Conservation (phyloP, 2,888 invertebrate genomes). For the Drosophila maculinotata region DNA sequence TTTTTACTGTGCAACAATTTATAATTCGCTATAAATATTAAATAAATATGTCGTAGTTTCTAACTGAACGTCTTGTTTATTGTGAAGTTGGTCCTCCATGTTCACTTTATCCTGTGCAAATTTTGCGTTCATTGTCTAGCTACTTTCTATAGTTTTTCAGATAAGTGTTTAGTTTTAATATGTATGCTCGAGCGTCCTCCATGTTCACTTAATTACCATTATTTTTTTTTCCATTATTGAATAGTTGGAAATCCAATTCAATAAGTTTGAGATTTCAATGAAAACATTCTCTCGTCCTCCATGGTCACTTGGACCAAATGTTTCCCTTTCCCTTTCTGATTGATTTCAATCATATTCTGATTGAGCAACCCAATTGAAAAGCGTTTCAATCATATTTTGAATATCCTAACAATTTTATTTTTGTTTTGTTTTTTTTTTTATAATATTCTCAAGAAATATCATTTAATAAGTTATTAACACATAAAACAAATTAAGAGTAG, state of each 20-base stretch:
- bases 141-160: background rate
- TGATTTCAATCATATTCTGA: background rate
- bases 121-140: background rate
- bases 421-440: slow-evolving; percentile 33
- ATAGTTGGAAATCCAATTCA: too few species aligned
- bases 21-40: slow-evolving; percentile 2
- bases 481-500: slow-evolving; percentile 81
- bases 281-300: background rate
- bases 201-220: background rate
- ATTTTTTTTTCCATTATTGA: too few species aligned
- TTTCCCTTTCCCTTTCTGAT: too few species aligned
- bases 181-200: background rate
- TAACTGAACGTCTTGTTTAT: background rate
- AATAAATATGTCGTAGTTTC: slow-evolving; percentile 38
- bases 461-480: slow-evolving; percentile 82
- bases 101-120: too few species aligned
- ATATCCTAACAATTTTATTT: slow-evolving; percentile 79
- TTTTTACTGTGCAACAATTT: slow-evolving; percentile 10
- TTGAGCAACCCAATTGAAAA: background rate
- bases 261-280: too few species aligned
- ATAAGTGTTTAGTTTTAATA: too few species aligned
- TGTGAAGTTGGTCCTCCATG: background rate
- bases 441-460: slow-evolving; percentile 79
- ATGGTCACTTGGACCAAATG: too few species aligned
- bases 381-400: slow-evolving; percentile 55